Evolutionary conservation across 2,113 vertebrate genomes (phyloP), one percentile per base, ranked within the genome.

Genomic region (Poecile atricapillus): DNA sequence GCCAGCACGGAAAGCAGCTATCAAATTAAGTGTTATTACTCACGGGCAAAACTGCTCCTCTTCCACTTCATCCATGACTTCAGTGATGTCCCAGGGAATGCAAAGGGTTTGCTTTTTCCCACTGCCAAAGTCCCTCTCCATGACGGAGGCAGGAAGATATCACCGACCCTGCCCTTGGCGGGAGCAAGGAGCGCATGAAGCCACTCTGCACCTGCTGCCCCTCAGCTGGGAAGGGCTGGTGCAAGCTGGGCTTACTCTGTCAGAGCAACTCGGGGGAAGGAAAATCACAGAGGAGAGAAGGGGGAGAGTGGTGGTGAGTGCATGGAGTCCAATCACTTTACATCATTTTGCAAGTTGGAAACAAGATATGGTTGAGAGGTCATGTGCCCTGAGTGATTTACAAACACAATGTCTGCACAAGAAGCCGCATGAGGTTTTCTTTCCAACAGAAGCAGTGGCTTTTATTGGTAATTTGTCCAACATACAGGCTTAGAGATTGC

Each of bases 241-340:
- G 83, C 47, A 39, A 81, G 67, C 89, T 16, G 70, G 84, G 78
- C 62, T 95, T 60, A 10, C 69, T 90, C 92, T 31, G 70, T 19
- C 62, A 53, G 68, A 91, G 93, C 60, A 84, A 78, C 64, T 37
- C 27, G 0, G 25, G 47, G 71, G 79, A 70, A 95, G 83, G 91
- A 46, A 74, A 93, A 94, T 31, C 4, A 1, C 16, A 55, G 86
- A 87, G 21, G 78, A 97, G 94, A 93, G 97, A 97, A 88, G 85
- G 82, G 77, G 97, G 96, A 97, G 96, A 98, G 93, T 70, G 86
- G 94, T 84, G 95, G 98, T 95, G 95, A 96, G 98, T 97, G 95
- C 70, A 25, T 92, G 73, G 88, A 98, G 97, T 95, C 97, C 98
- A 98, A 98, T 98, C 98, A 95, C 97, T 97, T 98, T 98, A 97